These are phyloP conservation scores for Platyura marginata DNA, from an alignment of 1,140 invertebrate species.

Conservation along the genomic window DNA sequence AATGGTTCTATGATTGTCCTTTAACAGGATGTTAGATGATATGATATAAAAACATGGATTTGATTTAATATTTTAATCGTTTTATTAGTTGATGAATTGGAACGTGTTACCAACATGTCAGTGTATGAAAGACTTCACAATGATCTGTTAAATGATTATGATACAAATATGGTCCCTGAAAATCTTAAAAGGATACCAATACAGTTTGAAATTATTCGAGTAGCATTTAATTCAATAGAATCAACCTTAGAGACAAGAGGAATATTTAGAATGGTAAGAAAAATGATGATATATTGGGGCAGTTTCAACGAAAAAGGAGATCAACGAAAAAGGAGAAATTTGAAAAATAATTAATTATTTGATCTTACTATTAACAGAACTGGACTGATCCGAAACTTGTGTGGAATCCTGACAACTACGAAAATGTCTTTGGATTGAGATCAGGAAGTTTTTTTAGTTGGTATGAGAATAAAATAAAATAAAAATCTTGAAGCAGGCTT, in stretches of 20 bases:
- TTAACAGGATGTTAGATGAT: not conserved
- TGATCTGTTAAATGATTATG: not conserved
- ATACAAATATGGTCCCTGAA: not conserved
- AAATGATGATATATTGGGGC: not conserved
- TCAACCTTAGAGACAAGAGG: not conserved
- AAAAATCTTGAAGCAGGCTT: not conserved
- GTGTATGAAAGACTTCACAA: not conserved
- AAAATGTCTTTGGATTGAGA: not conserved
- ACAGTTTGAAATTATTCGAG: not conserved
- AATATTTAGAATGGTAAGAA: not conserved
- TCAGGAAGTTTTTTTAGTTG: not conserved
- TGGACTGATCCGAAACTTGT: not conserved
- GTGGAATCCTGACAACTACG: not conserved
- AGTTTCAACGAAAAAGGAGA: not conserved
- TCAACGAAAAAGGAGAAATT: too few relatives aligned
- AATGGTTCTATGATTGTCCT: constrained; percentile 1
- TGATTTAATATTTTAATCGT: not conserved
- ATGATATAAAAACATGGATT: too few relatives aligned
- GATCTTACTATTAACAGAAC: not conserved
- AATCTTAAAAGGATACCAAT: not conserved
- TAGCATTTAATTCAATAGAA: not conserved
- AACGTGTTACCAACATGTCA: not conserved
- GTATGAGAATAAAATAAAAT: not conserved
- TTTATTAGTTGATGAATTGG: not conserved
- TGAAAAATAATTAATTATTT: too few relatives aligned